phyloP scores from a whole-genome alignment of 2,113 vertebrate species.

The Formicarius rufipectus region DNA sequence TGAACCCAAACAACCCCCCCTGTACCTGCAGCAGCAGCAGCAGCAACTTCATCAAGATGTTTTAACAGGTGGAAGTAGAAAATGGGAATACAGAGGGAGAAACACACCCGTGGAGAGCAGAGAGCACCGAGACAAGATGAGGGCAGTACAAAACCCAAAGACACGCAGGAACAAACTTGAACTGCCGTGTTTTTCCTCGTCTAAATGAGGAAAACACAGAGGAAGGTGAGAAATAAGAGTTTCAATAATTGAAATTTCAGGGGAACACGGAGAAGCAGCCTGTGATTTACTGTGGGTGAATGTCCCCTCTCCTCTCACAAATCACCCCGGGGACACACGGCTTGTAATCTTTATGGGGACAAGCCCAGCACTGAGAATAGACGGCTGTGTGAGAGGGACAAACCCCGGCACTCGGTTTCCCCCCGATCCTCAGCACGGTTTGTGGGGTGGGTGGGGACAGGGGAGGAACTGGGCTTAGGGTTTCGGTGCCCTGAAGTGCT shows the following conservation, averaged over 20 bases:
- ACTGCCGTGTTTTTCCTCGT: neutral
- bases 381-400: neutral
- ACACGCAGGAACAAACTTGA: neutral
- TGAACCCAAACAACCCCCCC: neutral
- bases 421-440: rapidly evolving
- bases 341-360: constrained; percentile 10
- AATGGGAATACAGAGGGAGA: neutral
- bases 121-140: constrained; percentile 1
- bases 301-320: constrained; percentile 4
- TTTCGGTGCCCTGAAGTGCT: neutral
- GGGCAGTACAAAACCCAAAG: neutral
- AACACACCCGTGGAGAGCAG: neutral
- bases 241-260: constrained; percentile 57
- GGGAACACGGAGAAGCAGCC: constrained; percentile 18
- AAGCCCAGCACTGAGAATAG: neutral
- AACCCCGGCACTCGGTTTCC: neutral
- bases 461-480: neutral
- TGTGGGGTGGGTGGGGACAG: neutral
- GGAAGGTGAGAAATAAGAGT: constrained; percentile 2
- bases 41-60: neutral
- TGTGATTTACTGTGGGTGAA: constrained; percentile 34
- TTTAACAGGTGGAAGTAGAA: neutral
- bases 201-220: constrained; percentile 34
- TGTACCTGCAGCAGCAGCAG: neutral
- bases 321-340: constrained; percentile 33